phyloP scores from a whole-genome alignment of 2,797 vertebrate genomes.

The Denticeps clupeoides region DNA sequence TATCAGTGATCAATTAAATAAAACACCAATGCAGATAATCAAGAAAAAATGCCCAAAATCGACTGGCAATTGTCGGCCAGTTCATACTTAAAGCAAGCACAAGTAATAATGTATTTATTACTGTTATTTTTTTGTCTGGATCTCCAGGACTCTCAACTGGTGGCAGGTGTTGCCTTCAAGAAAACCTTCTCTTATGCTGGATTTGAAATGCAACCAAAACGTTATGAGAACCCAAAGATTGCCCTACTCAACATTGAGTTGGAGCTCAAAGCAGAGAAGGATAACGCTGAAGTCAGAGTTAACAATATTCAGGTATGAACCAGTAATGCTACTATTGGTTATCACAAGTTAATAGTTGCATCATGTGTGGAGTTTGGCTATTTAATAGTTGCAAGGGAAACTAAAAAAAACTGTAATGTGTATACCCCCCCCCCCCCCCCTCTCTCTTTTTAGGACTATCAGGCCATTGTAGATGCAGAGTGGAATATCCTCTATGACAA shows the following conservation, averaged over 20 bases:
- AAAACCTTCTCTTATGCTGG: constrained; percentile 97
- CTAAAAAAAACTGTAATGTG: too few relatives aligned
- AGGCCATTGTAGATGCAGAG: constrained; percentile 93
- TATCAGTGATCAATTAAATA: too few relatives aligned
- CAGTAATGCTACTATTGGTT: background rate
- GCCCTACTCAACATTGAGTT: constrained; percentile 90
- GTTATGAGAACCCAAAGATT: constrained; percentile 76
- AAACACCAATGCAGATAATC: too few relatives aligned
- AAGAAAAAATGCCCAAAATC: too few relatives aligned
- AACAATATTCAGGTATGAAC: constrained; percentile 72
- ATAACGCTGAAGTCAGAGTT: constrained; percentile 89
- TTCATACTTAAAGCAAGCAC: too few relatives aligned
- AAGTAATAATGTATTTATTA: too few relatives aligned
- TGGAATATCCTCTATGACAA: constrained; percentile 98
- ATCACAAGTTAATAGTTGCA: too few relatives aligned
- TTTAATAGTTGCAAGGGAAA: too few relatives aligned
- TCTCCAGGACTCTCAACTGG: constrained; percentile 78
- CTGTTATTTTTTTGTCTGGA: background rate
- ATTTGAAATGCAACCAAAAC: constrained; percentile 97
- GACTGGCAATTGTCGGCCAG: too few relatives aligned
- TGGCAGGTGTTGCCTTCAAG: constrained; percentile 92
- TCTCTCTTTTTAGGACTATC: too few relatives aligned
- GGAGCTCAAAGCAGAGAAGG: constrained; percentile 94
- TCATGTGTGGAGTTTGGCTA: too few relatives aligned
- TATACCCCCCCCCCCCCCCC: too few relatives aligned